Percentiles rank a stretch among this genome's conserved stretches.
Conservation (phyloP, 2,888 invertebrate genomes). For the Carabus problematicus region DNA sequence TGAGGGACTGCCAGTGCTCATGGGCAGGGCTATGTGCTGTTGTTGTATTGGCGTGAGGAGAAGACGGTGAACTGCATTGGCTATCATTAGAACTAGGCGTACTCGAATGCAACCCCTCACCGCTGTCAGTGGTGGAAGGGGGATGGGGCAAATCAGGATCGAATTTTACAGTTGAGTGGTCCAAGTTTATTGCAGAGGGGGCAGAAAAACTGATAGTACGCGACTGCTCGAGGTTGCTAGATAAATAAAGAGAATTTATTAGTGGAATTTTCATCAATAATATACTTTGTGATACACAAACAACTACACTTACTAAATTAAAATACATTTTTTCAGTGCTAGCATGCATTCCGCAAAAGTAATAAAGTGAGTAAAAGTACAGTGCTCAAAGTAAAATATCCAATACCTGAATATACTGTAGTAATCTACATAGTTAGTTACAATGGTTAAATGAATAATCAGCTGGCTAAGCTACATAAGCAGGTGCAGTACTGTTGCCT, state of each 20-base stretch:
- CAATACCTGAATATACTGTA: too few species aligned
- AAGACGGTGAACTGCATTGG: not conserved
- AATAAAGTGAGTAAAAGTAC: too few species aligned
- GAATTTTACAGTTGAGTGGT: conserved; percentile 75
- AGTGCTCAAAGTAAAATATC: too few species aligned
- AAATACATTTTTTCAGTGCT: too few species aligned
- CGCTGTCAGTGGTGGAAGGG: conserved; percentile 57
- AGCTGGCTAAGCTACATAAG: too few species aligned
- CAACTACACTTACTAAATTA: not conserved
- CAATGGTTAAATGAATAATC: too few species aligned
- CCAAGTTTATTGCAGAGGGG: conserved; percentile 84
- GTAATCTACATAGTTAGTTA: too few species aligned
- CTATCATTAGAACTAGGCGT: conserved; percentile 58
- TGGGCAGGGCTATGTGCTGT: conserved; percentile 58
- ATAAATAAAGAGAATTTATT: not conserved
- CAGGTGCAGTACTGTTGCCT: too few species aligned
- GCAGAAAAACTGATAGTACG: conserved; percentile 84
- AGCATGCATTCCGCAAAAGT: too few species aligned
- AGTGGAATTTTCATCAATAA: not conserved
- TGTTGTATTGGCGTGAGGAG: too few species aligned
- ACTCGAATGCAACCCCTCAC: conserved; percentile 53
- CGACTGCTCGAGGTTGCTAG: conserved; percentile 72
- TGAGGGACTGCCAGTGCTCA: conserved; percentile 82
- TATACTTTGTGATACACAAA: not conserved
- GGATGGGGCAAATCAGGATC: conserved; percentile 64